Evolutionary conservation across 1,140 invertebrate species (phyloP).

Genomic region (Bombus cullumanus): DNA sequence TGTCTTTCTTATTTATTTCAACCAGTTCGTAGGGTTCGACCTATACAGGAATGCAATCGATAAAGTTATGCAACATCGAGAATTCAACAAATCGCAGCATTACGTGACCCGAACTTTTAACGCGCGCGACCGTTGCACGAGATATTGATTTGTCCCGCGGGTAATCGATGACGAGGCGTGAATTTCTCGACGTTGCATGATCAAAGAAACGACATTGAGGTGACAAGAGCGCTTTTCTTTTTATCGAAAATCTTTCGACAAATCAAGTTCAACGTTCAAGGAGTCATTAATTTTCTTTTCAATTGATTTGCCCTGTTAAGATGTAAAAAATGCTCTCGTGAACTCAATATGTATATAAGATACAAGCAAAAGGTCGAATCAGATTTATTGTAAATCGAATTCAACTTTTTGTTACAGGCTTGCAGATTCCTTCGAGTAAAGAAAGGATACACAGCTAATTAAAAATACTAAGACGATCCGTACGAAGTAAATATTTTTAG

Average conservation of each 20-base stretch:
- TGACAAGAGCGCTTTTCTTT: constrained; percentile 2
- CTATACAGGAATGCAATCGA: constrained; percentile 19
- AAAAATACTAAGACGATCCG: background rate
- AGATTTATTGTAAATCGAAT: background rate
- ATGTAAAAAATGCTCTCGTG: background rate
- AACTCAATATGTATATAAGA: background rate
- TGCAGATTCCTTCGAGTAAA: constrained; percentile 1
- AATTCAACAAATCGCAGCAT: constrained; percentile 17
- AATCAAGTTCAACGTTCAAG: background rate
- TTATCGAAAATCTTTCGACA: background rate
- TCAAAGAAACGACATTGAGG: constrained; percentile 11
- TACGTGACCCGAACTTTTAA: constrained; percentile 2
- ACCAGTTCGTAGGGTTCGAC: background rate
- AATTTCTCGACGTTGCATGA: constrained; percentile 31
- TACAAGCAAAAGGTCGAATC: constrained; percentile 16
- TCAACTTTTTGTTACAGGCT: background rate
- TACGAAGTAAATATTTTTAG: too few relatives aligned
- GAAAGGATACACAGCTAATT: background rate
- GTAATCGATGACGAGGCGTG: background rate
- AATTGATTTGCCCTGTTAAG: background rate
- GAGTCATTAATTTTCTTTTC: too few relatives aligned
- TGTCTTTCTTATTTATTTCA: background rate
- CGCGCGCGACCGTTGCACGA: background rate
- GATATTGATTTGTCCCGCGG: background rate
- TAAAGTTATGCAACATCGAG: constrained; percentile 45